phyloP scores from a whole-genome alignment of 2,888 invertebrate species.

The Calephelis perditalis region DNA sequence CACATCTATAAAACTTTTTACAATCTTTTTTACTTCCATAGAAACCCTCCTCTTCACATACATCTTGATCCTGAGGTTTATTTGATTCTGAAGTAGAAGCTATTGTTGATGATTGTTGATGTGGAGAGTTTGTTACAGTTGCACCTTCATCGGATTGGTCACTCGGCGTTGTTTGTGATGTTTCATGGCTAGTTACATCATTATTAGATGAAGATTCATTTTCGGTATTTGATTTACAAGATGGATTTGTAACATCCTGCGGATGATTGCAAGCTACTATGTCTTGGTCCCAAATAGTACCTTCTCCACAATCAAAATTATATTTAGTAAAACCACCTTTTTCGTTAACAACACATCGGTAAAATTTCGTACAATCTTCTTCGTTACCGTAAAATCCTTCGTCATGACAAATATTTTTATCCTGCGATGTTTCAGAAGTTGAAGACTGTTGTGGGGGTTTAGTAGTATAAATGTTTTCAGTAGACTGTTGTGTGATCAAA shows the following conservation, averaged over 20 bases:
- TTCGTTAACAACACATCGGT: constrained; percentile 77
- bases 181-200: constrained; percentile 25
- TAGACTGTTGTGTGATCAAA: neutral
- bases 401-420: constrained; percentile 9
- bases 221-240: constrained; percentile 39
- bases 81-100: constrained; percentile 4
- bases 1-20: constrained; percentile 66
- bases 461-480: neutral
- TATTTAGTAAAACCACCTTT: constrained; percentile 61
- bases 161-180: constrained; percentile 32
- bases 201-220: neutral
- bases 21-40: constrained; percentile 20
- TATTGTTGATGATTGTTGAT: neutral
- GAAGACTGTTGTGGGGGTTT: neutral
- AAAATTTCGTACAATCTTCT: constrained; percentile 27
- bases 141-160: constrained; percentile 21
- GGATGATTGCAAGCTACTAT: constrained; percentile 74
- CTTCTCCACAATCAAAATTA: constrained; percentile 77
- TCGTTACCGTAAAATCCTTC: constrained; percentile 17
- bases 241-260: constrained; percentile 54
- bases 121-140: neutral
- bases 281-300: constrained; percentile 79
- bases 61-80: neutral
- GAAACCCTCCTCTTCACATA: constrained; percentile 14
- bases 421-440: constrained; percentile 1